phyloP scores from a whole-genome alignment of 2,113 vertebrate genomes.

The Ailurus styani region DNA sequence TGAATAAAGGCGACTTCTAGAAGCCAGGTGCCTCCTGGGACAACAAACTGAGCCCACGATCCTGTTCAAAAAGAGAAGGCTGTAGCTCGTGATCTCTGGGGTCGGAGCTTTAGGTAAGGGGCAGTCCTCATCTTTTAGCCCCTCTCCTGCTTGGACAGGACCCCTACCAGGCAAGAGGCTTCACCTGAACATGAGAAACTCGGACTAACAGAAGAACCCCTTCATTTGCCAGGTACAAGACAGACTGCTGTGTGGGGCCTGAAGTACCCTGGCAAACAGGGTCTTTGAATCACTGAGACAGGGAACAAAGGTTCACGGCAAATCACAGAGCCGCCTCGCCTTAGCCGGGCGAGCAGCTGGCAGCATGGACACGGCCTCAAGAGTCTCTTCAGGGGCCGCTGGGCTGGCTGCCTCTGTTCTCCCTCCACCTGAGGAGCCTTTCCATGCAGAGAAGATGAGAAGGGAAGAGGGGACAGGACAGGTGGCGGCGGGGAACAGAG shows the following conservation, averaged over 20 bases:
- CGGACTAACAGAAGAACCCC: background rate
- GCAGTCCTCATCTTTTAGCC: background rate
- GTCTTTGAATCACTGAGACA: background rate
- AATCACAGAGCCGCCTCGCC: background rate
- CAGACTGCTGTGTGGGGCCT: background rate
- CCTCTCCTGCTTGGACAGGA: background rate
- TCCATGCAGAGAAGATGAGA: background rate
- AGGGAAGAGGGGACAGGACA: background rate
- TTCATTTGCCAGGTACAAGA: background rate
- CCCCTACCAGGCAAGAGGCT: background rate
- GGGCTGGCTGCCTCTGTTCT: background rate
- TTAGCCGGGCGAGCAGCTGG: accelerated
- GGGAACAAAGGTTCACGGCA: background rate
- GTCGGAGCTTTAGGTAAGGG: background rate
- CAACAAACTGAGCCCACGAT: background rate
- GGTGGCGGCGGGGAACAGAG: background rate
- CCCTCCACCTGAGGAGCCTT: background rate
- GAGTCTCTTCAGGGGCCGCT: background rate
- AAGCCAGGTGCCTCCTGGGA: background rate
- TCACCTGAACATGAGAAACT: background rate
- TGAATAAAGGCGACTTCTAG: background rate
- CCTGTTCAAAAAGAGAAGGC: background rate
- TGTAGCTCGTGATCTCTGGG: background rate
- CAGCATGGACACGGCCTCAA: accelerated
- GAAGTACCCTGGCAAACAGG: background rate